These are phyloP conservation scores for Holocentrus rufus DNA, from an alignment of 2,797 vertebrate species.

Conservation along the genomic window DNA sequence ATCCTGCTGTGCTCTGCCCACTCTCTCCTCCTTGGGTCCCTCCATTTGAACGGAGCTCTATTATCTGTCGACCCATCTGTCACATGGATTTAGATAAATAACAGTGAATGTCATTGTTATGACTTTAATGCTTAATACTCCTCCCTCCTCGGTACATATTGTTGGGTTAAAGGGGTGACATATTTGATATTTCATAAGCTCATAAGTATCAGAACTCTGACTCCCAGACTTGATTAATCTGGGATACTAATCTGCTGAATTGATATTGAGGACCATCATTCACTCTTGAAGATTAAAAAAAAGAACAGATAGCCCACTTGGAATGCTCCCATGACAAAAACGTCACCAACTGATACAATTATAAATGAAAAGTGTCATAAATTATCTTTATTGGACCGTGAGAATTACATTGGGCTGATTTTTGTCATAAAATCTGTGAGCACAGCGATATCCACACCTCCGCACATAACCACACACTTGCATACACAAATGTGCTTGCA, in stretches of 20 bases:
- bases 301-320: constrained; percentile 15
- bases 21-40: constrained; percentile 51
- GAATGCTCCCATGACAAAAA: constrained; percentile 8
- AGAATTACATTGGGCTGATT: constrained; percentile 7
- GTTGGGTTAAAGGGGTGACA: constrained; percentile 68
- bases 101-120: constrained; percentile 77
- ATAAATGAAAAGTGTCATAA: constrained; percentile 27
- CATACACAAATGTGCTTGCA: neutral
- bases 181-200: constrained; percentile 80
- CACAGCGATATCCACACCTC: neutral
- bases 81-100: constrained; percentile 74
- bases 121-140: constrained; percentile 78
- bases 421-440: constrained; percentile 29
- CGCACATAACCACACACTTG: constrained; percentile 3
- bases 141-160: constrained; percentile 63
- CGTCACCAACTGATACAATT: constrained; percentile 22
- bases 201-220: constrained; percentile 66
- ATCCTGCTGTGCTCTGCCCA: constrained; percentile 45
- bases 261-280: constrained; percentile 50
- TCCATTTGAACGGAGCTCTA: constrained; percentile 55
- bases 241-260: constrained; percentile 67
- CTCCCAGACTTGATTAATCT: constrained; percentile 75
- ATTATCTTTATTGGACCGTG: constrained; percentile 19
- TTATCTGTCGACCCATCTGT: constrained; percentile 78
- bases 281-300: constrained; percentile 57